Percentiles rank a stretch among this genome's conserved stretches.
Conservation (phyloP, 1,140 invertebrate species). For the Lepidurus packardi region DNA sequence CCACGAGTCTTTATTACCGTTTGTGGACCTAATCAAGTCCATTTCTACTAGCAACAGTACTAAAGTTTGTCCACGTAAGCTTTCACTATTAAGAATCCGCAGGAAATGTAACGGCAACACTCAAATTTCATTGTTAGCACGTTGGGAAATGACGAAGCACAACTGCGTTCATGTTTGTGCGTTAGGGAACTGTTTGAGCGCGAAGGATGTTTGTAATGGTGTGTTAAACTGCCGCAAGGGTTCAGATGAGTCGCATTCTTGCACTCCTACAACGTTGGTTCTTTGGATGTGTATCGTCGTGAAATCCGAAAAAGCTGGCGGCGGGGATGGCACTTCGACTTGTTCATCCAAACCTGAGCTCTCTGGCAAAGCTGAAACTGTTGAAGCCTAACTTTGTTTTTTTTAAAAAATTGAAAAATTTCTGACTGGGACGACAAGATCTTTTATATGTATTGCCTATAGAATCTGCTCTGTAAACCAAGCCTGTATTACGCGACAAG, state of each 20-base stretch:
- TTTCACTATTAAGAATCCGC: too few relatives aligned
- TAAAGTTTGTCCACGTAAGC: not conserved
- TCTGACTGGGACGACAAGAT: too few relatives aligned
- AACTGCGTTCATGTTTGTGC: constrained; percentile 2
- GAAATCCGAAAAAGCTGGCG: not conserved
- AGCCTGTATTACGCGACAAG: too few relatives aligned
- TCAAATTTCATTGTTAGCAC: not conserved
- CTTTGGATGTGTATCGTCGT: constrained; percentile 23
- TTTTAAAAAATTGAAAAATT: not conserved
- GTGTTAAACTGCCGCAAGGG: constrained; percentile 28
- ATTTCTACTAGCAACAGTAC: not conserved
- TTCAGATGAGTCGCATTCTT: constrained; percentile 4
- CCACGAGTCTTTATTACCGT: not conserved
- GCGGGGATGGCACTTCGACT: not conserved
- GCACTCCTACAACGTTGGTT: not conserved
- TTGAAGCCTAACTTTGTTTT: not conserved
- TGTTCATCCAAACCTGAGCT: not conserved
- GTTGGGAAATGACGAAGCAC: not conserved
- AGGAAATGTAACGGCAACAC: too few relatives aligned
- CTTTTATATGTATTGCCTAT: too few relatives aligned
- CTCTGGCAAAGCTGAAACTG: not conserved
- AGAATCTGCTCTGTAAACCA: too few relatives aligned
- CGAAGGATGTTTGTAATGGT: constrained; percentile 25
- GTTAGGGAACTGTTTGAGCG: constrained; percentile 18
- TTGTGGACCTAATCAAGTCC: not conserved